Base-by-base conservation (phyloP, 2,113 vertebrate species). In the Scytalopus superciliaris region DNA sequence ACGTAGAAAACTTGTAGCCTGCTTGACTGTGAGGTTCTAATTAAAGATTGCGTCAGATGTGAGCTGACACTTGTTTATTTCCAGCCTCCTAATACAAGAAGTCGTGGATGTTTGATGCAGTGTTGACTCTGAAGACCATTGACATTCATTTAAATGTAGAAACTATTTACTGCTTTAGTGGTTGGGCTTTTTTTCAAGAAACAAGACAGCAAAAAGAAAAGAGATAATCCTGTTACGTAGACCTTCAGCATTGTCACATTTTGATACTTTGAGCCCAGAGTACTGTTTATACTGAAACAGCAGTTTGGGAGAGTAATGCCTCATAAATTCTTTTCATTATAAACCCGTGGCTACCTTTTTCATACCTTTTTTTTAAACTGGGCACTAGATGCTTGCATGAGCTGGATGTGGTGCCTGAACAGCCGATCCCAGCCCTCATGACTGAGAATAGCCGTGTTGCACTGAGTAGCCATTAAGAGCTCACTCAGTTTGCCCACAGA, bases 1-100 rank as follows among this genome's bases (percentile, higher is more conserved):
- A 82, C 1, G n/a, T 86, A 62, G 80, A 91, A 94, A 72, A 39
- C 83, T 93, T 77, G 44, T 84, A 85, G 35, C 57, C 45, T 85
- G 50, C 73, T 81, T 93, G 76, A 75, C 76, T 78, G 31, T 37
- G 80, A 87, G 44, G 21, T 89, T 94, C 83, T 81, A 92, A 81
- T 93, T 90, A 93, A 95, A 88, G 73, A 84, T 57, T 93, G 86
- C 73, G 72, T 68, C 90, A 60, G 83, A 87, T 73, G 57, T 82
- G 80, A 91, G 77, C 69, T 95, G 83, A 89, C 57, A 60, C 73
- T 95, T 80, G 79, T 64, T 86, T 96, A 64, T 93, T 94, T 96
- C 85, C 87, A 86, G 47, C 40, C 40, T 92, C 45, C 55, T 90
- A 80, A 92, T 88, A 68, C 25, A 47, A 64, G 80, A 85, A 64